phyloP scores from a whole-genome alignment of 1,140 invertebrate genomes.

The Potamilus streckersoni region DNA sequence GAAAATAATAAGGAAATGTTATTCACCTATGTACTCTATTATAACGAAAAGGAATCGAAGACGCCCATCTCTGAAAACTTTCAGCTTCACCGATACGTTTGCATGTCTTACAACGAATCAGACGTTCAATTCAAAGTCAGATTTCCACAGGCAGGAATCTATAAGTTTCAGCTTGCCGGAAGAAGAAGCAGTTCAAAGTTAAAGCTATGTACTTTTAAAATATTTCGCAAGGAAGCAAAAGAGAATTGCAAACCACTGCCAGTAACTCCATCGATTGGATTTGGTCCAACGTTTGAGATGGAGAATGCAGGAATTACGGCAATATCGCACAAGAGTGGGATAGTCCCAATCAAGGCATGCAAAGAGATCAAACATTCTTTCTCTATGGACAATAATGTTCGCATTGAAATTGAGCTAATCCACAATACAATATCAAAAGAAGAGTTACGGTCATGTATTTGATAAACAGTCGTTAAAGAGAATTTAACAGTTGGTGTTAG shows the following conservation, averaged over 20 bases:
- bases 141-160: conserved; percentile 23
- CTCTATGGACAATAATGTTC: conserved; percentile 5
- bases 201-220: conserved; percentile 29
- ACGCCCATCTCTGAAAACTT: conserved; percentile 2
- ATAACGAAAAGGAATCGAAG: conserved; percentile 19
- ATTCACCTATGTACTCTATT: conserved; percentile 16
- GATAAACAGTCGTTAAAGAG: neutral
- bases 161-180: conserved; percentile 23
- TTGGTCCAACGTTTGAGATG: conserved; percentile 13
- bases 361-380: conserved; percentile 11
- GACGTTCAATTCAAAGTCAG: conserved; percentile 19
- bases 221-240: conserved; percentile 25
- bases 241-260: conserved; percentile 21
- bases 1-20: neutral
- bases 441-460: conserved; percentile 10
- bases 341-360: conserved; percentile 11
- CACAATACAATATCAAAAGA: conserved; percentile 19
- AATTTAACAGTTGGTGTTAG: conserved; percentile 11
- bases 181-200: neutral
- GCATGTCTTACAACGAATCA: conserved; percentile 7
- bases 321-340: conserved; percentile 6
- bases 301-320: conserved; percentile 21
- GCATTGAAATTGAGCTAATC: conserved; percentile 10
- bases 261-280: conserved; percentile 9
- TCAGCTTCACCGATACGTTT: conserved; percentile 21